Evolutionary conservation across 2,797 vertebrate genomes (phyloP).

Genomic region (Apogon talboti): DNA sequence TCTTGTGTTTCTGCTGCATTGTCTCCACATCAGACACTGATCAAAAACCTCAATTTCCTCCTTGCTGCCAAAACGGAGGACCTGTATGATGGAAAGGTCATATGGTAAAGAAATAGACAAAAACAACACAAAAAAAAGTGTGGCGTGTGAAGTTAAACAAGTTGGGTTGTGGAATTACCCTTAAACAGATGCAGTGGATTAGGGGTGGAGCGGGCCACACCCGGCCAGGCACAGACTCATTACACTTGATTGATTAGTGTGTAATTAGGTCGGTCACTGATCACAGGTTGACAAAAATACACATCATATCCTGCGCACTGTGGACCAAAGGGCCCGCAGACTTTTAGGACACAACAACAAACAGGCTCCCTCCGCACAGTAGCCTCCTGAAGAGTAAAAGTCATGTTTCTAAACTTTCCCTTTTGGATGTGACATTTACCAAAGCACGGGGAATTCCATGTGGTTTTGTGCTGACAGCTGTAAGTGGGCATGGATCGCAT

Average conservation of each 20-base stretch:
- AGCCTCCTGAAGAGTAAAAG: slow-evolving; percentile 34
- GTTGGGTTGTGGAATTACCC: slow-evolving; percentile 54
- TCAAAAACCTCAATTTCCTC: slow-evolving; percentile 42
- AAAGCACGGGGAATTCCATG: slow-evolving; percentile 68
- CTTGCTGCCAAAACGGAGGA: slow-evolving; percentile 21
- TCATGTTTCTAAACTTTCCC: slow-evolving; percentile 34
- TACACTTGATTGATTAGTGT: slow-evolving; percentile 78
- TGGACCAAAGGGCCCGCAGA: slow-evolving; percentile 32
- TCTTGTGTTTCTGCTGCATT: background rate
- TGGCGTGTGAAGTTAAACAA: slow-evolving; percentile 68
- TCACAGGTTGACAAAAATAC: slow-evolving; percentile 76
- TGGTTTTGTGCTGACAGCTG: slow-evolving; percentile 69
- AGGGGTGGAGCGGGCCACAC: slow-evolving; percentile 66
- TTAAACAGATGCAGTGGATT: slow-evolving; percentile 64
- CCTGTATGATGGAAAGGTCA: slow-evolving; percentile 22
- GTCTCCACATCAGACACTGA: slow-evolving; percentile 31
- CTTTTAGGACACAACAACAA: slow-evolving; percentile 34
- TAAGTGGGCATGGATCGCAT: slow-evolving; percentile 56
- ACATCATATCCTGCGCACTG: slow-evolving; percentile 45
- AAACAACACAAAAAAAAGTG: slow-evolving; percentile 34
- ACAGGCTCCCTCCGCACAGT: slow-evolving; percentile 35
- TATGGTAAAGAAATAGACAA: slow-evolving; percentile 26
- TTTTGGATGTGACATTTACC: slow-evolving; percentile 62
- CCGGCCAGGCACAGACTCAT: slow-evolving; percentile 69
- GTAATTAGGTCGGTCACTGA: slow-evolving; percentile 77